A percentile compares a stretch with the other conserved stretches of the same genome.
phyloP scores from a whole-genome alignment of 1,140 invertebrate species.

The Tribolium madens region DNA sequence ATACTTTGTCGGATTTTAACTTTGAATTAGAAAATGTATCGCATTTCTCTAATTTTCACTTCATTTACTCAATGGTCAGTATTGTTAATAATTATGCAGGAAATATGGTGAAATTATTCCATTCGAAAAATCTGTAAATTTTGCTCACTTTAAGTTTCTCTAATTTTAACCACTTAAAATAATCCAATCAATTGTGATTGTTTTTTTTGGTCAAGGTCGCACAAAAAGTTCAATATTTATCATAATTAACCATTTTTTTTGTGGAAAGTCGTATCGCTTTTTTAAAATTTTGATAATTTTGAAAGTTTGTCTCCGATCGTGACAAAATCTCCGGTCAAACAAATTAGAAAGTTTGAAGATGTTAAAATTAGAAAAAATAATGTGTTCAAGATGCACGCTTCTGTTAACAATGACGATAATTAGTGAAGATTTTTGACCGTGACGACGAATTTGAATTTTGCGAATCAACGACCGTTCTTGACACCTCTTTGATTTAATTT shows the following conservation, averaged over 20 bases:
- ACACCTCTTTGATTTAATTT: neutral
- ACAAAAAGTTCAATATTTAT: too few species aligned
- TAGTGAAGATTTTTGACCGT: constrained; percentile 33
- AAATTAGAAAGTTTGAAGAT: constrained; percentile 11
- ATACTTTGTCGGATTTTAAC: neutral
- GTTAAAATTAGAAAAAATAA: neutral
- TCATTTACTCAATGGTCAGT: neutral
- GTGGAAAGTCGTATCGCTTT: too few species aligned
- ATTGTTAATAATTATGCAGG: neutral
- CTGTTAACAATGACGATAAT: constrained; percentile 3
- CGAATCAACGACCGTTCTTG: constrained; percentile 39
- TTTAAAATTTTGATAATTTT: too few species aligned
- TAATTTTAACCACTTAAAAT: too few species aligned
- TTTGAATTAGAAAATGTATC: neutral
- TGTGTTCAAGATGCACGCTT: constrained; percentile 12
- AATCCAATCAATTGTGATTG: too few species aligned
- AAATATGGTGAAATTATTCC: neutral
- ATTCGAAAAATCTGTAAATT: too few species aligned
- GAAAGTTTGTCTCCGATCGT: neutral
- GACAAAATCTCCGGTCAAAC: constrained; percentile 1
- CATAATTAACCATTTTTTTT: too few species aligned
- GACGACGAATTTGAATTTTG: constrained; percentile 1
- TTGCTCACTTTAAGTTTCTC: too few species aligned
- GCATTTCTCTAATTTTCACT: neutral
- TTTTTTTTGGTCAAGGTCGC: too few species aligned